phyloP scores from a whole-genome alignment of 2,797 vertebrate species.

The Pempheris klunzingeri region DNA sequence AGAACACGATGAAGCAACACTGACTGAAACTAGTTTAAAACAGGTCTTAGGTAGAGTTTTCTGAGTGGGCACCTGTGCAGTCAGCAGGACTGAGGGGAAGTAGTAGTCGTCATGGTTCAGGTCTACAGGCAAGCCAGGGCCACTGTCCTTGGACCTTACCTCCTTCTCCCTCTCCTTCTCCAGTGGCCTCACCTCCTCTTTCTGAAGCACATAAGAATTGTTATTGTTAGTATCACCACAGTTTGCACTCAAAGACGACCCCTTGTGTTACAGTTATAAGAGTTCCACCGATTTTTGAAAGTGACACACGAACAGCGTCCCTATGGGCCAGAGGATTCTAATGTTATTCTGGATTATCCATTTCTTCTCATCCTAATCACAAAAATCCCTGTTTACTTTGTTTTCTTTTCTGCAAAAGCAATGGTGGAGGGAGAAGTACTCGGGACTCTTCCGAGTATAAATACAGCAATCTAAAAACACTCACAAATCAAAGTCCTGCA shows the following conservation, averaged over 20 bases:
- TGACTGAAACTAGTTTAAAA: neutral
- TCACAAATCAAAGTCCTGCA: neutral
- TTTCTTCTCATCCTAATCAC: neutral
- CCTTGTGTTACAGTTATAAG: no score
- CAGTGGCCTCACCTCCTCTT: slow-evolving; percentile 69
- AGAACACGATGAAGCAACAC: neutral
- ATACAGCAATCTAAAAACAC: neutral
- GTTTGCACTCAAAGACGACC: neutral
- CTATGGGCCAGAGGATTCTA: neutral
- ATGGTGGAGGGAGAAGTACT: no score
- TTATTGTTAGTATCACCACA: slow-evolving; percentile 4
- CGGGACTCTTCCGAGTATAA: neutral
- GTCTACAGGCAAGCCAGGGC: slow-evolving; percentile 75
- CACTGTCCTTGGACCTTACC: slow-evolving; percentile 57
- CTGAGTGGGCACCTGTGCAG: slow-evolving; percentile 90
- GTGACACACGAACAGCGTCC: no score
- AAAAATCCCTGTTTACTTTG: neutral
- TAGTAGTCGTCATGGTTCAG: slow-evolving; percentile 89
- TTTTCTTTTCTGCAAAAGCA: neutral
- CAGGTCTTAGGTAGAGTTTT: neutral
- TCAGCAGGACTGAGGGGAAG: slow-evolving; percentile 95
- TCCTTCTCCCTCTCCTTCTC: slow-evolving; percentile 68
- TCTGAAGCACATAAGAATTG: slow-evolving; percentile 68
- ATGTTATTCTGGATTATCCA: neutral
- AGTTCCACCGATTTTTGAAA: neutral